Base-by-base conservation (phyloP, 2,797 vertebrate species). In the Pipistrellus kuhlii region DNA sequence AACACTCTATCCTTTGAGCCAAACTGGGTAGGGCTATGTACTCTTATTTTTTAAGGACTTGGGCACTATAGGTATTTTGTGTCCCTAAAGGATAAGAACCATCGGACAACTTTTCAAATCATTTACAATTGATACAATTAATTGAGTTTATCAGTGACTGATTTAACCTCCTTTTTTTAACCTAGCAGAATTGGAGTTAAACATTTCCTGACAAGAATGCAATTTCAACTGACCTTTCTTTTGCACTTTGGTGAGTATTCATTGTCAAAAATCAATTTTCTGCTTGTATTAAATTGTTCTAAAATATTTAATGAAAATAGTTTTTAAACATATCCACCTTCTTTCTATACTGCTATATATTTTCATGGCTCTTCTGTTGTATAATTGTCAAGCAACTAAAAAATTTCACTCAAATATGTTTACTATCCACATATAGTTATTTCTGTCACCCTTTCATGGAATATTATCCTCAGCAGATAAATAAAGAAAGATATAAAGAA, bases 241-340 rank as follows among this genome's bases (percentile, higher is more conserved):
- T 75, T 98, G n/a, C 76, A 97, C 17, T 68, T 98, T 51, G 86
- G 97, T 98, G 97, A 98, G 97, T 98, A 97, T 51, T 27, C 12
- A 9, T 92, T 94, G 41, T 84, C 69, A 93, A 85, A 93, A 91
- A 84, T 30, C 59, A 81, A 81, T 92, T 93, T 86, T 94, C 25
- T 83, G 48, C 55, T 66, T 94, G 30, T 27, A 64, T 23, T 62
- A 25, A 80, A 35, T 85, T 95, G 6, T 84, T 94, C 86, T 94
- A 46, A 94, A 95, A 86, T 77, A 84, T n/a, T 92, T 85, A n/a
- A 3, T 23, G 73, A 21, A 89, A 72, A 93, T 89, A 27, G 5
- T 94, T 97, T 97, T 96, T 12, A 32, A 78, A 57, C 2, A 11
- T 86, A 6, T 72, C 25, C 8, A 90, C 9, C 82, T 78, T 88